Base-by-base conservation (phyloP, 2,888 invertebrate species). In the Clitarchus hookeri region DNA sequence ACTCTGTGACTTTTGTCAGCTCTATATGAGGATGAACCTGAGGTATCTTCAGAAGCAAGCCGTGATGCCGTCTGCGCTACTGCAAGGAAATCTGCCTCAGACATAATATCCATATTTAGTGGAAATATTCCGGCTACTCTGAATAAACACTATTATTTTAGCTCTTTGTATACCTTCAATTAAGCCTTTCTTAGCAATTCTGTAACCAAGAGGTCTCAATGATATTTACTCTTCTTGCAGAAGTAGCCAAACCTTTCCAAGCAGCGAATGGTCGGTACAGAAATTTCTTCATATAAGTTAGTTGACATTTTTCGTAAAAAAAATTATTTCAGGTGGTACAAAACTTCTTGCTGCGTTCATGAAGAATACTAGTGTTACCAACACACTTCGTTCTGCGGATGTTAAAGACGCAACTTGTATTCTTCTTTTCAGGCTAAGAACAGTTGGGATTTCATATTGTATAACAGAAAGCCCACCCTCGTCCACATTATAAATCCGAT, bases 301-400 rank as follows among this genome's bases (percentile, higher is more conserved):
- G 44, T 23, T 85, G 19, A 48, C 36, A 16, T 85, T 82, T 82
- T 44, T 85, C 27, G 83, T 80, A 19, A 83, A 65, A 44, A 85
- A 86, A 6, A 85, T 65, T 8, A 86, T 16, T 82, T 77, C 26
- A 6, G 25, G 85, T 83, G 54, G 83, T 13, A 86, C 77, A 44
- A 86, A 86, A 13, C 8, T 25, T 44, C 53, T 82, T n/a, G 85
- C 53, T 48, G 85, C 85, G 85, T 44, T 86, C 85, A 86, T 85
- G 85, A 80, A 84, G 36, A 19, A 25, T 23, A 86, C 77, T 19
- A 83, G 23, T 25, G 65, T 83, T 27, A 85, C 54, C n/a, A 77
- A 48, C 11, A 44, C 27, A 44, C 53, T 78, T 44, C 86, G 54
- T 84, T 86, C 84, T n/a, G 84, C 79, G 11, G 84, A 84, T 78